Evolutionary conservation across 2,797 vertebrate genomes (phyloP).

Genomic region (Mormyrops attenuatus): DNA sequence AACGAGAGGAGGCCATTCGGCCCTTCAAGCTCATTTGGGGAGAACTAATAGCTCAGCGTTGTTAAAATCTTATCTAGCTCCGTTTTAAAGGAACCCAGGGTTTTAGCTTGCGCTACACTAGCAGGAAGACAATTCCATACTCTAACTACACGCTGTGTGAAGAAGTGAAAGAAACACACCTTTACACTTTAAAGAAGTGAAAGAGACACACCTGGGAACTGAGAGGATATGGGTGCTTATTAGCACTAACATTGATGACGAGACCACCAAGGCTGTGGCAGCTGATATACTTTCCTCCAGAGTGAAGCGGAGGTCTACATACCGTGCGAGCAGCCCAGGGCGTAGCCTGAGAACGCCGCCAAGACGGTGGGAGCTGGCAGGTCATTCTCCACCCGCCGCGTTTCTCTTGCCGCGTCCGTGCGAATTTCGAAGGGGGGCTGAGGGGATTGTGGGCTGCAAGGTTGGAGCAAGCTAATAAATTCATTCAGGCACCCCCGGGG

Average conservation of each 20-base stretch:
- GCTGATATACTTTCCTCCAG: conserved; percentile 81
- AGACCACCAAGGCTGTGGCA: conserved; percentile 97
- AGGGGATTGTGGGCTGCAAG: conserved; percentile 85
- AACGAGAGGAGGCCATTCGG: no score
- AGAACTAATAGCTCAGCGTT: no score
- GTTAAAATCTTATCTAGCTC: no score
- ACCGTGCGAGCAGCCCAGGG: conserved; percentile 95
- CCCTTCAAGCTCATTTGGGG: no score
- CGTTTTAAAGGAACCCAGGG: no score
- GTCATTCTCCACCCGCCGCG: conserved; percentile 64
- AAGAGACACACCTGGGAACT: conserved; percentile 56
- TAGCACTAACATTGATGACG: conserved; percentile 63
- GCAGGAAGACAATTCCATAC: no score
- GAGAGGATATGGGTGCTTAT: conserved; percentile 77
- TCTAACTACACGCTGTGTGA: no score
- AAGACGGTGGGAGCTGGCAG: conserved; percentile 95
- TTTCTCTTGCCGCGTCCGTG: conserved; percentile 53
- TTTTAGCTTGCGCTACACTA: no score
- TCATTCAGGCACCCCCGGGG: background rate
- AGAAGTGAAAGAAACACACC: no score
- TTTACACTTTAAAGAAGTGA: conserved; percentile 36
- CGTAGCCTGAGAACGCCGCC: conserved; percentile 99
- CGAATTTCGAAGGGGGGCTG: conserved; percentile 69
- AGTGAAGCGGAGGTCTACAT: conserved; percentile 89
- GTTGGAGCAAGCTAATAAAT: conserved; percentile 39